Evolutionary conservation across 2,888 invertebrate species (phyloP), one percentile per base, ranked within the genome.

Genomic region (Aspidiotus destructor): DNA sequence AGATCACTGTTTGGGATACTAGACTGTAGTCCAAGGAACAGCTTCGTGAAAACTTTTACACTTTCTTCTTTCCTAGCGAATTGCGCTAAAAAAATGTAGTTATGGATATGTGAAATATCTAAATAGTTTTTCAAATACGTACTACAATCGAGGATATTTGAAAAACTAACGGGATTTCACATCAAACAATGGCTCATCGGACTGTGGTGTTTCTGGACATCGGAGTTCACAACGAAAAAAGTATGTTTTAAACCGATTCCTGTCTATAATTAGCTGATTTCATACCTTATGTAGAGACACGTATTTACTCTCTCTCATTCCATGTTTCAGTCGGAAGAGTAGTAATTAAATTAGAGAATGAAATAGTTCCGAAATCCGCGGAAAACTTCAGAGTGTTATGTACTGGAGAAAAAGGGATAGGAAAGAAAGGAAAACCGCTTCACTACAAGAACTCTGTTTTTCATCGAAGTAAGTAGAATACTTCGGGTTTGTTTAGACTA

Each of bases 331-430:
- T 85, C 75, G 92, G 92, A 8, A 82, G 92, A 73, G 81, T 96
- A 69, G 82, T 96, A 16, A 88, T 96, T 75, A 91, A 95, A 78
- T 80, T 97, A 69, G 88, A 86, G 77, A 86, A 85, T 75, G 85
- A 94, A 80, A 79, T 86, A 65, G 90, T 89, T 70, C 95, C 96
- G 40, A 86, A 83, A 76, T 91, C 94, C 6, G 89, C 86, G 60
- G 94, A 95, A 78, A 96, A 97, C 79, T 96, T 96, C 77, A 82
- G 93, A 72, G 86, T 87, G 1, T 79, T 98, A 1, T 97, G 97
- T 76, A 95, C 95, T 0, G 95, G 95, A 5, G 93, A 96, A 78
- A 86, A 83, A 72, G 93, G 94, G 2, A 76, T 83, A 72, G 90
- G 92, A 0, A 75, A 74, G 17, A 75, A 79, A 73, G 86, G 86